A percentile compares a stretch with the other conserved stretches of the same genome.
phyloP scores from a whole-genome alignment of 53 echinoderm and acorn worm species.

The Patiria pectinifera region DNA sequence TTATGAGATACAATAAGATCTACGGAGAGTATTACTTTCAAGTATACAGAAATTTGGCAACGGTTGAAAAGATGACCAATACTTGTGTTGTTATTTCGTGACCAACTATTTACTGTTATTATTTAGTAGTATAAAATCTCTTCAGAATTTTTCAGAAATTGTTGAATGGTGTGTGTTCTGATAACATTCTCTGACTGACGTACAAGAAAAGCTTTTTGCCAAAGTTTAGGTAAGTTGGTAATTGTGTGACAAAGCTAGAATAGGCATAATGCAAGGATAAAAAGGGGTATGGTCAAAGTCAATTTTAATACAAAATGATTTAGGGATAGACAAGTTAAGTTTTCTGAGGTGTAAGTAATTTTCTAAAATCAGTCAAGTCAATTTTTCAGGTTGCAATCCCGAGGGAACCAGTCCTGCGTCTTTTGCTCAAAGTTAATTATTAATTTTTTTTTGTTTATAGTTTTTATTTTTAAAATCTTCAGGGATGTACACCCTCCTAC shows the following conservation, averaged over 20 bases:
- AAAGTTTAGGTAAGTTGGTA: neutral
- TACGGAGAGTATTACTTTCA: neutral
- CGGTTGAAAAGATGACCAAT: constrained; percentile 54
- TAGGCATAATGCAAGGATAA: neutral
- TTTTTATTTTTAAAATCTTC: no score
- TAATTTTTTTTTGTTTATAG: no score
- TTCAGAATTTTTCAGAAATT: neutral
- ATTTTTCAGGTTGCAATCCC: no score
- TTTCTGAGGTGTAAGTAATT: no score
- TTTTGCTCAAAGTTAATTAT: no score
- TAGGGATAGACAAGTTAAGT: no score
- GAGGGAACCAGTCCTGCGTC: no score
- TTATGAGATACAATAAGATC: neutral
- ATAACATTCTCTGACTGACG: neutral
- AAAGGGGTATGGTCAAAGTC: neutral
- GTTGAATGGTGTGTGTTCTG: neutral
- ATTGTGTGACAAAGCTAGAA: neutral
- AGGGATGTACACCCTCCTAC: no score
- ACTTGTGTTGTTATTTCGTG: constrained; percentile 13
- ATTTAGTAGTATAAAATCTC: neutral
- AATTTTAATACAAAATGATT: neutral
- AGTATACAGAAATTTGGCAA: constrained; percentile 31
- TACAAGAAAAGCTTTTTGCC: neutral
- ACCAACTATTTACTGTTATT: neutral
- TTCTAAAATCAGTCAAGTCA: no score